These are phyloP conservation scores for Mesembrinibis cayennensis DNA, from an alignment of 2,113 vertebrate species.

Conservation along the genomic window DNA sequence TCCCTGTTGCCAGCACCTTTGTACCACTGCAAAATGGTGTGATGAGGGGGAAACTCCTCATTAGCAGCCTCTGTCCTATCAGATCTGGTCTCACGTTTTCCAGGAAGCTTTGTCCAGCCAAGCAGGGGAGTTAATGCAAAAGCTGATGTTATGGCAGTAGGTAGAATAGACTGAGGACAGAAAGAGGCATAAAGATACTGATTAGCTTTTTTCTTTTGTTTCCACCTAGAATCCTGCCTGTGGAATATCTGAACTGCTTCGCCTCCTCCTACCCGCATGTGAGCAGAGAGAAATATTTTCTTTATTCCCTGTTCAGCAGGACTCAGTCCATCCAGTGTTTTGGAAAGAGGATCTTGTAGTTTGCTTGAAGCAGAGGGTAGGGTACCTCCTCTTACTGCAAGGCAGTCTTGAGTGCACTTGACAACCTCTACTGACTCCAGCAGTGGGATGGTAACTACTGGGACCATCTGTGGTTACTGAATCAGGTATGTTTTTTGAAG, in stretches of 20 bases:
- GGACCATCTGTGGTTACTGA: neutral
- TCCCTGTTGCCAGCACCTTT: neutral
- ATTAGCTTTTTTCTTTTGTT: neutral
- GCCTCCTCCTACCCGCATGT: fast-evolving
- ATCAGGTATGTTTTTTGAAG: neutral
- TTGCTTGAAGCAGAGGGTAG: neutral
- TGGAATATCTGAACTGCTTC: neutral
- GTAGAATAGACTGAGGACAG: neutral
- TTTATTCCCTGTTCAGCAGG: neutral
- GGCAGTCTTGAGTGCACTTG: neutral
- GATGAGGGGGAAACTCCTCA: neutral
- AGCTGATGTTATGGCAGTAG: neutral
- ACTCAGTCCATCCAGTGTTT: neutral
- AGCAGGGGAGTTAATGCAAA: neutral
- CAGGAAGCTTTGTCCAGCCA: neutral
- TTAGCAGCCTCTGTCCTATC: neutral
- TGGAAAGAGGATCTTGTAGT: neutral
- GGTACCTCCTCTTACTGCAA: neutral
- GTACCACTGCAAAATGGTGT: neutral
- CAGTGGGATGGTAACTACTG: neutral
- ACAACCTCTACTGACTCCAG: neutral
- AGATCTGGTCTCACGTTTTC: neutral
- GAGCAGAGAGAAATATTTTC: neutral
- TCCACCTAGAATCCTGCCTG: neutral
- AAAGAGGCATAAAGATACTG: neutral